A percentile compares a stretch with the other conserved stretches of the same genome.
These are phyloP conservation scores for Triplophysa siluroides DNA, from an alignment of 2,113 vertebrate genomes.

Conservation along the genomic window DNA sequence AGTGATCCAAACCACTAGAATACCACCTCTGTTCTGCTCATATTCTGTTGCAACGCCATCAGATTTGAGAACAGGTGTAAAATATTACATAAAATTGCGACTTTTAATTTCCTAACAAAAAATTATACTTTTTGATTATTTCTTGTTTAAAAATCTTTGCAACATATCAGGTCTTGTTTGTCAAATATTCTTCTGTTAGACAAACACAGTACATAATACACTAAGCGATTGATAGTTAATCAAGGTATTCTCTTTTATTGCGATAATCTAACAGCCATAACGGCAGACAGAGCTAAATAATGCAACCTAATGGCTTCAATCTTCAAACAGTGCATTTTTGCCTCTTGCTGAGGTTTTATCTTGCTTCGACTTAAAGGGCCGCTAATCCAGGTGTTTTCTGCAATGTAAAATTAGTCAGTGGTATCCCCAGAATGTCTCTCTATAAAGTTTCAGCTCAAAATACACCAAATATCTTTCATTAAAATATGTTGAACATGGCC, in stretches of 20 bases:
- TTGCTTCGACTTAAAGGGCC: constrained; percentile 27
- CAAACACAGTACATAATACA: constrained; percentile 16
- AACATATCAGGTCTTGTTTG: constrained; percentile 6
- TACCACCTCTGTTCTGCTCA: too few species aligned
- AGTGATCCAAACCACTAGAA: too few species aligned
- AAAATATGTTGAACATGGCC: too few species aligned
- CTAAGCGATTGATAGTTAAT: constrained; percentile 22
- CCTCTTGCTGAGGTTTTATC: constrained; percentile 49
- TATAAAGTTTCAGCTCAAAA: too few species aligned
- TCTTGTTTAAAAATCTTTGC: not conserved
- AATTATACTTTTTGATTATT: not conserved
- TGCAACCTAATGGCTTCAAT: constrained; percentile 13
- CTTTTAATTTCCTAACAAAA: not conserved
- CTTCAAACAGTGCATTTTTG: constrained; percentile 17
- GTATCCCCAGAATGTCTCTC: too few species aligned
- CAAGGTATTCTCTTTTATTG: not conserved
- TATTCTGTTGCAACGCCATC: not conserved
- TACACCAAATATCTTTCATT: too few species aligned
- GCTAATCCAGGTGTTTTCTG: too few species aligned
- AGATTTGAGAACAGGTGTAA: not conserved
- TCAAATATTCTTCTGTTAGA: constrained; percentile 7
- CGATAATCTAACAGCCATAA: not conserved
- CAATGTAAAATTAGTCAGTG: too few species aligned
- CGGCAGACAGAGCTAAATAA: constrained; percentile 36
- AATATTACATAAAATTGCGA: not conserved